Base-by-base conservation (phyloP, 1,140 invertebrate species). In the Aphis gossypii region DNA sequence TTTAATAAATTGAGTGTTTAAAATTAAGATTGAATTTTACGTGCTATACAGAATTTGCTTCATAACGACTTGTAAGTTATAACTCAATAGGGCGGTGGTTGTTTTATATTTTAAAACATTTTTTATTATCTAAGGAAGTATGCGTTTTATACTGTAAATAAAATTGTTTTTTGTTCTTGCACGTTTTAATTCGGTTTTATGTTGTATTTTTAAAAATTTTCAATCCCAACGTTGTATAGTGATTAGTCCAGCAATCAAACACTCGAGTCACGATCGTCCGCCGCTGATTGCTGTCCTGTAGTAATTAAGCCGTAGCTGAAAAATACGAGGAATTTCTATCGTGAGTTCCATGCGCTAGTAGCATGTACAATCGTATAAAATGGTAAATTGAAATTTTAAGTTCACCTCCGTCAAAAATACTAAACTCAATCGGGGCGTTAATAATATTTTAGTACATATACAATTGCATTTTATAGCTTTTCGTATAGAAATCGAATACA, bases 321-420 rank as follows among this genome's bases (percentile, higher is more conserved):
- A 86, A 86, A 86, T 46, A 46, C 84, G 30, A 46, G 84, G 38
- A 25, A 86, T n/a, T 86, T 86, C 84, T 30, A 86, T n/a, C 23
- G 41, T n/a, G 38, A 20, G 44, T 46, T 41, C 38, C 8, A 9
- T 46, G 44, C 41, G 2, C 9, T 23, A 14, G 38, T 41, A 44
- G 3, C 38, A 44, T 11, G 23, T 41, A 46, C 84, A 46, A 30
- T 30, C 3, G 11, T 5, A 46, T 21, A 11, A 86, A 86, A 86
- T 30, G 44, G 11, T 86, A n/a, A 86, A 86, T 86, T 86, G 44
- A 18, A 46, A 86, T 86, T 46, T 86, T 86, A 18, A 46, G 60
- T 76, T n/a, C 14, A 2, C 30, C 14, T 76, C 60, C 30, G 5
- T n/a, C 60, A n/a, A 76, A 68, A 76, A n/a, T 76, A 76, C n/a